A percentile compares a stretch with the other conserved stretches of the same genome.
Evolutionary conservation across 2,113 vertebrate species (phyloP).

Genomic region (Cnemophilus loriae): DNA sequence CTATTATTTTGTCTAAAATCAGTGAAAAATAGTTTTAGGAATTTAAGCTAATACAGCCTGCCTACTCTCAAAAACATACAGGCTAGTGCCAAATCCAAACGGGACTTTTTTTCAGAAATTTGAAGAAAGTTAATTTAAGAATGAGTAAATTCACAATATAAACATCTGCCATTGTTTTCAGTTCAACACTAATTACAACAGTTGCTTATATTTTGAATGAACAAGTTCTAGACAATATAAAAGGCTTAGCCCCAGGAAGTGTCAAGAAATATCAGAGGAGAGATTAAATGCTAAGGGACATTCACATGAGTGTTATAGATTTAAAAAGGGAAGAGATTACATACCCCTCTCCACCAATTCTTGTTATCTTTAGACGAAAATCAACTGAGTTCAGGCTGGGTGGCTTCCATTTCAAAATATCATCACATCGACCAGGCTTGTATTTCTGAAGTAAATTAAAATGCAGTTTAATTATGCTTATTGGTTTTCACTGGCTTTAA

Average conservation of each 20-base stretch:
- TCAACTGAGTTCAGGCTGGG: slow-evolving; percentile 98
- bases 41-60: background rate
- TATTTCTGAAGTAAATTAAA: slow-evolving; percentile 84
- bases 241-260: background rate
- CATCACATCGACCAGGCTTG: slow-evolving; percentile 91
- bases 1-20: background rate
- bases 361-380: slow-evolving; percentile 97
- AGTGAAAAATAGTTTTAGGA: background rate
- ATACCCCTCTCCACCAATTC: slow-evolving; percentile 97
- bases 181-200: background rate
- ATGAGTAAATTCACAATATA: background rate
- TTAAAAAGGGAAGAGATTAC: slow-evolving; percentile 62
- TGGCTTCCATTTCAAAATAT: slow-evolving; percentile 99
- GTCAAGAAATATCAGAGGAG: slow-evolving; percentile 19
- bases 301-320: background rate
- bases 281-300: background rate
- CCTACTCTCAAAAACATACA: background rate
- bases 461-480: slow-evolving; percentile 56
- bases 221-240: background rate
- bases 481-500: slow-evolving; percentile 24
- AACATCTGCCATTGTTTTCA: background rate
- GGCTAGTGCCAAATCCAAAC: background rate
- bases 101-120: background rate
- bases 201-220: background rate
- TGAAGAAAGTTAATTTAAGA: background rate